Percentiles rank a stretch among this genome's conserved stretches.
Evolutionary conservation across 2,797 vertebrate genomes (phyloP).

Genomic region (Megaceryle alcyon): DNA sequence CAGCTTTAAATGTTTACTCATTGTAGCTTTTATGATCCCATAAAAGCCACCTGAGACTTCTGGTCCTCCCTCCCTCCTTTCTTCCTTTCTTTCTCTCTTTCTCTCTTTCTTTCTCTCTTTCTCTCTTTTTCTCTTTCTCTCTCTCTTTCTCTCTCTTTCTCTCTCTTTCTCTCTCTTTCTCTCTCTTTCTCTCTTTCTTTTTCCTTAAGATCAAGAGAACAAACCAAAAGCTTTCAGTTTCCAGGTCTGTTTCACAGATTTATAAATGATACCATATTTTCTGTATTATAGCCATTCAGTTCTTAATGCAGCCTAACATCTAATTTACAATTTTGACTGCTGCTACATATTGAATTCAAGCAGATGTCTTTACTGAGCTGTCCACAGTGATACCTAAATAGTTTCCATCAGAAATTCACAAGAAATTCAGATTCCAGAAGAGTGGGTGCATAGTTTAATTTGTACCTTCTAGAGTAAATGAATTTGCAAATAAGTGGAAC

Average conservation of each 20-base stretch:
- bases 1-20: constrained; percentile 36
- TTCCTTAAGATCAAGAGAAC: constrained; percentile 42
- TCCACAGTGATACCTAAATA: not conserved
- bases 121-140: no score
- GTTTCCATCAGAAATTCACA: not conserved
- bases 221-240: constrained; percentile 23
- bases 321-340: constrained; percentile 66
- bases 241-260: constrained; percentile 57
- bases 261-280: constrained; percentile 63
- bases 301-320: constrained; percentile 63
- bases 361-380: constrained; percentile 56
- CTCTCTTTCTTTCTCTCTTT: no score
- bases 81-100: no score
- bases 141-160: no score
- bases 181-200: not conserved
- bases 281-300: constrained; percentile 25
- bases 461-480: not conserved
- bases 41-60: constrained; percentile 3
- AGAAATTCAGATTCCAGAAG: not conserved
- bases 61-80: not conserved
- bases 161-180: no score
- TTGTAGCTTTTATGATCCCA: not conserved
- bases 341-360: constrained; percentile 51
- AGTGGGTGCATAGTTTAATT: not conserved
- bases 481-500: not conserved